These are phyloP conservation scores for Oreochromis mossambicus DNA, from an alignment of 2,797 vertebrate species.

Conservation along the genomic window DNA sequence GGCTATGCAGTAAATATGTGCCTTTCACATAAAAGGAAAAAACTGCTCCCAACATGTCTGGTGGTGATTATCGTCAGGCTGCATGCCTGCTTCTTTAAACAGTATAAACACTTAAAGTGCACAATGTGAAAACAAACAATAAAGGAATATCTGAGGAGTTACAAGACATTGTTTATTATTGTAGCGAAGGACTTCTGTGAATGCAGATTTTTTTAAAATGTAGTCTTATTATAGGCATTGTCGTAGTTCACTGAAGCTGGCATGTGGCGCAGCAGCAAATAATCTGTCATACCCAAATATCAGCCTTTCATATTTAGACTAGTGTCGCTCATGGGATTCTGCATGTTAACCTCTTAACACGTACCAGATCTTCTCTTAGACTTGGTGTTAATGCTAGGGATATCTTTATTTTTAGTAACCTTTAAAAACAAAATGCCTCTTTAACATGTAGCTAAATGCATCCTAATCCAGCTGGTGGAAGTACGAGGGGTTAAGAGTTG, in stretches of 20 bases:
- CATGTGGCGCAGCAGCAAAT: neutral
- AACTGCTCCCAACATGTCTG: conserved; percentile 27
- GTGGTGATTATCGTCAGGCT: conserved; percentile 32
- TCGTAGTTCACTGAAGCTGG: neutral
- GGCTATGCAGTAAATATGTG: conserved; percentile 28
- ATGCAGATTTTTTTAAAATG: neutral
- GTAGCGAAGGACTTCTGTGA: neutral
- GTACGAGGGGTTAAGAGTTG: neutral
- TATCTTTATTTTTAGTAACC: neutral
- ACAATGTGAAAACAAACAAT: conserved; percentile 21
- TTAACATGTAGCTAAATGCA: neutral
- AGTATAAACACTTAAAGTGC: conserved; percentile 4
- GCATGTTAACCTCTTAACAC: neutral
- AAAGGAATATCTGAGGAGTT: neutral
- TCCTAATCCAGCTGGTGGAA: neutral
- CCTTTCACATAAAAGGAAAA: conserved; percentile 29
- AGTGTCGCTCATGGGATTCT: neutral
- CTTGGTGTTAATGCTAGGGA: rapidly evolving
- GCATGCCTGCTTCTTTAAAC: conserved; percentile 20
- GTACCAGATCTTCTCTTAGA: neutral
- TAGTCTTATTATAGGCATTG: neutral
- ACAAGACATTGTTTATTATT: neutral
- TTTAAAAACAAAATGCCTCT: neutral
- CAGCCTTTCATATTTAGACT: neutral
- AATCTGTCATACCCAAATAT: neutral